Conservation (phyloP, 1,140 invertebrate species). For the Physella acuta region DNA sequence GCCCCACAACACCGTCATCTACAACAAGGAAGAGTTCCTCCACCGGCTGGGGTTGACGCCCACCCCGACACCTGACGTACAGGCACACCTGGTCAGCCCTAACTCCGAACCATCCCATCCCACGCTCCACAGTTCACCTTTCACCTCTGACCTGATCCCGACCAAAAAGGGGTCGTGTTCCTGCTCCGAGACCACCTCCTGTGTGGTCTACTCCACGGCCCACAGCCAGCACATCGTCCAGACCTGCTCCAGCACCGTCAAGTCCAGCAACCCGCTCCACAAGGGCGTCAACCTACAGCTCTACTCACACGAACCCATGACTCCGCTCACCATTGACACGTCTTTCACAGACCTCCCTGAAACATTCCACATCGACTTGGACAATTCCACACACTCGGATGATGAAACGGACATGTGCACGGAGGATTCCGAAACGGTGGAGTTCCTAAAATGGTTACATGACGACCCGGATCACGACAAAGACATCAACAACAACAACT, state of each 20-base stretch:
- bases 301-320: not conserved
- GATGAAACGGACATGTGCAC: not conserved
- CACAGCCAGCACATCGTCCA: conserved; percentile 60
- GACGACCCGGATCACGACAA: not conserved
- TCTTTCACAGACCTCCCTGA: not conserved
- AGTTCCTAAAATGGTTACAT: conserved; percentile 9
- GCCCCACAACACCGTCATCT: not conserved
- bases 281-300: not conserved
- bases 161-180: conserved; percentile 30
- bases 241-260: conserved; percentile 28
- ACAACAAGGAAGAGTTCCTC: conserved; percentile 7
- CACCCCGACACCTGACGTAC: not conserved
- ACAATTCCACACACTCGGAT: not conserved
- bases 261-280: not conserved
- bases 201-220: conserved; percentile 28
- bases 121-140: no score
- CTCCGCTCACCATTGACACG: conserved; percentile 3
- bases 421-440: not conserved
- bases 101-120: no score
- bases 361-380: not conserved
- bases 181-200: conserved; percentile 34
- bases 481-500: not conserved
- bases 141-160: conserved; percentile 10
- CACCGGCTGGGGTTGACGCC: not conserved
- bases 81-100: not conserved